Evolutionary conservation across 2,888 invertebrate species (phyloP), one percentile per base, ranked within the genome.

Genomic region (Heliconius ismenius): DNA sequence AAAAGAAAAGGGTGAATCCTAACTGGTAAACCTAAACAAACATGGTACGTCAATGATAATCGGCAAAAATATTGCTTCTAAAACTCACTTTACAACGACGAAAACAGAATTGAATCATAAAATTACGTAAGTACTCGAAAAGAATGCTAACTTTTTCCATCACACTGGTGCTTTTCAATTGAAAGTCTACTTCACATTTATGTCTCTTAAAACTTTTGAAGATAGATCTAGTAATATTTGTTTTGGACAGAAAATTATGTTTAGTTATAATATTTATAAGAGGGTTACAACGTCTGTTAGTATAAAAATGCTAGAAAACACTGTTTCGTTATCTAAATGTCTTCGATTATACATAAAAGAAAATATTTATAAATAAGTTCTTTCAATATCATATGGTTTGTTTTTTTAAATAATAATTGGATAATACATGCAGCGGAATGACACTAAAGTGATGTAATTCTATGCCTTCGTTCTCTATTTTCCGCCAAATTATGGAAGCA

Each of bases 91-190:
- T 67, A 24, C 24, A 67, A 39, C 65, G 39, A 65, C 24, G 67
- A 24, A 67, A 43, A 67, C 24, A 43, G 67, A 67, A 39, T 67
- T 43, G 67, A 67, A 24, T 67, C 67, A 43, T 39, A 67, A 67
- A 24, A 43, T 67, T 67, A 18, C 9, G 67, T 67, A 67, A 67
- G 39, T 67, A 67, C 67, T 67, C 39, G 24, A 39, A 67, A 15
- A 67, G 36, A 67, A 67, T 67, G 24, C 39, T 43, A 67, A 67
- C 24, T 67, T 67, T 67, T 43, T 18, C 67, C 67, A 67, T 43
- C 67, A 67, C 9, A 67, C 24, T 43, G 39, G 24, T 24, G 39
- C 4, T 65, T 39, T 36, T 65, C 36, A 65, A 65, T 39, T 39
- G n/a, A 24, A 24, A n/a, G 13, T 13, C 15, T 39, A 24, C 36